Base-by-base conservation (phyloP, 2,888 invertebrate species). In the Torymus tubicola region DNA sequence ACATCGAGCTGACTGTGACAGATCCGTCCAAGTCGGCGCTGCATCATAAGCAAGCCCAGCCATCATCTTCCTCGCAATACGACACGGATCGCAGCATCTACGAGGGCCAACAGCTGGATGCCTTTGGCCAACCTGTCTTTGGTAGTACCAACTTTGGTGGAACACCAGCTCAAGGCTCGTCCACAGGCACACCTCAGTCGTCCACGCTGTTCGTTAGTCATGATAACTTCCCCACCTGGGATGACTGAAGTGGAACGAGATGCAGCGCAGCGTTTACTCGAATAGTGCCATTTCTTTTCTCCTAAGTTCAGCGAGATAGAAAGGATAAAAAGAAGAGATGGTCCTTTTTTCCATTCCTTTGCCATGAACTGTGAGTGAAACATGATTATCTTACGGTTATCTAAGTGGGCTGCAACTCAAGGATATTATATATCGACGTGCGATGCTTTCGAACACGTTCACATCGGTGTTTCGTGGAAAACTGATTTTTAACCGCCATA, bases 161-260 rank as follows among this genome's bases (percentile, higher is more conserved):
- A 83, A 89, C 87, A 89, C 92, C 86, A 85, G 91, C 90, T 86
- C 89, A 86, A 80, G 74, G 85, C 76, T 77, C 84, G 69, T 65
- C 83, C 77, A 79, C 84, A 82, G 81, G 83, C 63, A 18, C 55
- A 60, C 1, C 81, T 68, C 67, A 84, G 65, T 52, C 16, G 31
- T 18, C 87, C 70, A 90, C 90, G 83, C 91, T 94, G 84, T 94
- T 94, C 87, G 91, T 94, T 78, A 91, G 92, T 78, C 93, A 93
- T 87, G 92, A 93, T 69, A 92, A 92, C 86, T 94, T 94, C 88
- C 94, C 94, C 24, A 90, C 92, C 84, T 94, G 94, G 94, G 94
- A 94, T 85, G 94, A 94, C 90, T 94, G 92, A 93, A 87, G 68
- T 42, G 53, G 13, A 60, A 24, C 2, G 1, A 14, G 55, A n/a